These are phyloP conservation scores for Monochamus alternatus DNA, from an alignment of 2,888 invertebrate genomes.

Conservation along the genomic window DNA sequence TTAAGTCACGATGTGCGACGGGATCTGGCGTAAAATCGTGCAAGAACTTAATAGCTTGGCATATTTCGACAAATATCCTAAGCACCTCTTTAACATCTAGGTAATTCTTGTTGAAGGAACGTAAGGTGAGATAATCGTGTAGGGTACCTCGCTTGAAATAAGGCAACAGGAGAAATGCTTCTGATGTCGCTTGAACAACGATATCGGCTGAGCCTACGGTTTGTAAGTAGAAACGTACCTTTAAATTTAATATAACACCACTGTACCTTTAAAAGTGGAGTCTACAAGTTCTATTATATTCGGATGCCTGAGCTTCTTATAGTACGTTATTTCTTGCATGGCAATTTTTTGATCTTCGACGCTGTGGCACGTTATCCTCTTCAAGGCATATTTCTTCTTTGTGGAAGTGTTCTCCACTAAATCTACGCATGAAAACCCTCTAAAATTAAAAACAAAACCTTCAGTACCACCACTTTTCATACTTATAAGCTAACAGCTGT, in stretches of 20 bases:
- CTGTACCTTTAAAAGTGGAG: constrained; percentile 75
- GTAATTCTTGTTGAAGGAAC: constrained; percentile 75
- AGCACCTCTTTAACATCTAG: constrained; percentile 79
- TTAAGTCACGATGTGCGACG: constrained; percentile 88
- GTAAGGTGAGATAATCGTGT: constrained; percentile 78
- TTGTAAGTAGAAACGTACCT: too few relatives aligned
- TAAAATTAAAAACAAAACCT: constrained; percentile 66
- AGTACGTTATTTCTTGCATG: constrained; percentile 82
- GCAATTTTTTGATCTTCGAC: constrained; percentile 83
- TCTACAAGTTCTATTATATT: constrained; percentile 84
- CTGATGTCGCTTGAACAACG: constrained; percentile 79
- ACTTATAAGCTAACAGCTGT: constrained; percentile 44
- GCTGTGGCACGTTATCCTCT: constrained; percentile 87
- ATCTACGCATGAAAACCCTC: constrained; percentile 88
- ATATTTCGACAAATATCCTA: constrained; percentile 81
- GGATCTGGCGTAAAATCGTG: constrained; percentile 83
- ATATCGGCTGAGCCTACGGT: constrained; percentile 75
- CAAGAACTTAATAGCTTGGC: constrained; percentile 82
- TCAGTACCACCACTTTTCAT: not conserved
- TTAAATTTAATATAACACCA: constrained; percentile 30
- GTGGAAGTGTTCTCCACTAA: constrained; percentile 80
- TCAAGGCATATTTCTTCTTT: constrained; percentile 82
- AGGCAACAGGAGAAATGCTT: constrained; percentile 83
- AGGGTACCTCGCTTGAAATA: constrained; percentile 86
- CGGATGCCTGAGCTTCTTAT: constrained; percentile 80